Evolutionary conservation across 2,888 invertebrate species (phyloP).

Genomic region (Cyclophora albipunctata): DNA sequence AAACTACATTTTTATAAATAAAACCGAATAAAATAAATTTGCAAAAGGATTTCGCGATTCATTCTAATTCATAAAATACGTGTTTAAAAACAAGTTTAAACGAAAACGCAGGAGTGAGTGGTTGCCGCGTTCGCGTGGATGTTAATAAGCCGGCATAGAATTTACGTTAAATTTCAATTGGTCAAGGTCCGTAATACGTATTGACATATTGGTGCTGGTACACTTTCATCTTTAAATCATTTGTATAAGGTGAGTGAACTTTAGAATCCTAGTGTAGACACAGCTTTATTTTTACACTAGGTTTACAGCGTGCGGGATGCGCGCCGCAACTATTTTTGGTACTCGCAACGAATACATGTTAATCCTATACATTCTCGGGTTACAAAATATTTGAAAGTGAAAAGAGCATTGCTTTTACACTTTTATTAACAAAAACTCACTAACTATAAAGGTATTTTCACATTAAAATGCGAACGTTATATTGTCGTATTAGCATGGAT

Average conservation of each 20-base stretch:
- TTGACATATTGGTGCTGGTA: constrained; percentile 46
- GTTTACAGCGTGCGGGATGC: constrained; percentile 46
- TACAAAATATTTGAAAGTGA: constrained; percentile 44
- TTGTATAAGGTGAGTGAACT: constrained; percentile 63
- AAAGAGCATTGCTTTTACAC: not conserved
- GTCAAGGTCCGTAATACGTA: constrained; percentile 48
- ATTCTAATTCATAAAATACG: constrained; percentile 19
- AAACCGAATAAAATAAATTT: constrained; percentile 26
- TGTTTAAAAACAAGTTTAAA: constrained; percentile 23
- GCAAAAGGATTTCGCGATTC: constrained; percentile 19
- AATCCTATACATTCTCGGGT: constrained; percentile 52
- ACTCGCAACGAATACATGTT: constrained; percentile 51
- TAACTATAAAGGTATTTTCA: not conserved
- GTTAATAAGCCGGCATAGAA: constrained; percentile 46
- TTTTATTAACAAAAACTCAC: constrained; percentile 1
- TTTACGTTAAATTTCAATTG: constrained; percentile 44
- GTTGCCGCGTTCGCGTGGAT: constrained; percentile 40
- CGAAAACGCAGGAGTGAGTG: constrained; percentile 45
- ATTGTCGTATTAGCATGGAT: too few relatives aligned
- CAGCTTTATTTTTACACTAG: constrained; percentile 58
- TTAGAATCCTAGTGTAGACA: constrained; percentile 38
- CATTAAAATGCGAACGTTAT: too few relatives aligned
- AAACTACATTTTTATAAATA: constrained; percentile 29
- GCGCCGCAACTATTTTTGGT: constrained; percentile 65
- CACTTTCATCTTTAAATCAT: constrained; percentile 35